Evolutionary conservation across 1,140 invertebrate genomes (phyloP).

Genomic region (Habropoda laboriosa): DNA sequence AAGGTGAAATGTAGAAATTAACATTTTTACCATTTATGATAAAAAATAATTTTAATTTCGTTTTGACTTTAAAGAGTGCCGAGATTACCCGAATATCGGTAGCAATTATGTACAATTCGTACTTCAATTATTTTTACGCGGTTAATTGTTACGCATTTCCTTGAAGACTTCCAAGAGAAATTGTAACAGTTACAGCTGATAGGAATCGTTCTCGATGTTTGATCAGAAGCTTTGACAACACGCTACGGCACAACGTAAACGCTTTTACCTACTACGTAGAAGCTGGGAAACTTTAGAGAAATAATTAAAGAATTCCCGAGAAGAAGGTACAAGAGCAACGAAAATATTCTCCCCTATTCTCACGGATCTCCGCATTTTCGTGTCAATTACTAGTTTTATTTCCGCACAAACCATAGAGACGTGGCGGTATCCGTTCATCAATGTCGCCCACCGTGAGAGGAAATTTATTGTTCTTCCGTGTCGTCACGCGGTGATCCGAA

Average conservation of each 20-base stretch:
- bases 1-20: too few species aligned
- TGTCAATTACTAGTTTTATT: background rate
- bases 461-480: conserved; percentile 18
- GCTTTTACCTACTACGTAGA: background rate
- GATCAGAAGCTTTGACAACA: background rate
- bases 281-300: background rate
- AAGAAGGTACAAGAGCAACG: too few species aligned
- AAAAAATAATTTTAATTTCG: background rate
- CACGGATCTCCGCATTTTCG: too few species aligned
- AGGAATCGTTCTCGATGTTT: background rate
- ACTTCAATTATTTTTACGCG: too few species aligned
- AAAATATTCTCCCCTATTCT: conserved; percentile 5
- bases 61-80: too few species aligned
- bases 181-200: background rate
- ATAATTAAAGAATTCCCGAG: background rate
- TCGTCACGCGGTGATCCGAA: background rate
- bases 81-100: too few species aligned
- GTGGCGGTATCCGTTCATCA: background rate
- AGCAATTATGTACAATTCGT: too few species aligned
- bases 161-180: too few species aligned
- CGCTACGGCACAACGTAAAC: background rate
- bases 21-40: too few species aligned
- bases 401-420: too few species aligned
- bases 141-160: background rate
- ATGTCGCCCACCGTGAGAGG: background rate